phyloP scores from a whole-genome alignment of 2,797 vertebrate species.

The Mionectes olivaceus region DNA sequence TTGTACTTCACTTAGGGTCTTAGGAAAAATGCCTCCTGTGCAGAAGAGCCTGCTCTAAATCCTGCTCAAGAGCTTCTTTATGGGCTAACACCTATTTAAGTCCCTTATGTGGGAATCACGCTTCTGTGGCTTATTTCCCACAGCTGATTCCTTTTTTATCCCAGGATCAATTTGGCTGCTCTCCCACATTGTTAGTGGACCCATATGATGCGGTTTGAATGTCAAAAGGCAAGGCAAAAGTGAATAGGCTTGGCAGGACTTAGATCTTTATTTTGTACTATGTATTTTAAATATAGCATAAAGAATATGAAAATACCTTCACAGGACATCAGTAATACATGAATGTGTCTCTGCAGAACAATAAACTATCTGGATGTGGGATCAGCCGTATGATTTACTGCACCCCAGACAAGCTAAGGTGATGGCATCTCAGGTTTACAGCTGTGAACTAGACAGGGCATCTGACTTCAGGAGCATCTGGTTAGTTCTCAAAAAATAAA shows the following conservation, averaged over 20 bases:
- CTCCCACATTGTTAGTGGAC: constrained; percentile 25
- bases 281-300: background rate
- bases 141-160: constrained; percentile 48
- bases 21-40: background rate
- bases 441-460: background rate
- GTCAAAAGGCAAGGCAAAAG: background rate
- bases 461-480: background rate
- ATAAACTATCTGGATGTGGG: background rate
- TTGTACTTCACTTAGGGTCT: background rate
- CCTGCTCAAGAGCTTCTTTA: background rate
- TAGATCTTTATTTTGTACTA: background rate
- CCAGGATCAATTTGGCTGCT: background rate
- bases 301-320: background rate
- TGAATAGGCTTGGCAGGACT: background rate
- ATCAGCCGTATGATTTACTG: background rate
- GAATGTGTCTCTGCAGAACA: background rate
- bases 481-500: background rate
- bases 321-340: background rate
- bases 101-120: background rate
- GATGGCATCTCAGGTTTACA: background rate
- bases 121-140: constrained; percentile 28
- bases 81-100: constrained; percentile 31
- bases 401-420: background rate
- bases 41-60: background rate
- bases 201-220: background rate